Base-by-base conservation (phyloP, 2,888 invertebrate species). In the Drosophila merina region DNA sequence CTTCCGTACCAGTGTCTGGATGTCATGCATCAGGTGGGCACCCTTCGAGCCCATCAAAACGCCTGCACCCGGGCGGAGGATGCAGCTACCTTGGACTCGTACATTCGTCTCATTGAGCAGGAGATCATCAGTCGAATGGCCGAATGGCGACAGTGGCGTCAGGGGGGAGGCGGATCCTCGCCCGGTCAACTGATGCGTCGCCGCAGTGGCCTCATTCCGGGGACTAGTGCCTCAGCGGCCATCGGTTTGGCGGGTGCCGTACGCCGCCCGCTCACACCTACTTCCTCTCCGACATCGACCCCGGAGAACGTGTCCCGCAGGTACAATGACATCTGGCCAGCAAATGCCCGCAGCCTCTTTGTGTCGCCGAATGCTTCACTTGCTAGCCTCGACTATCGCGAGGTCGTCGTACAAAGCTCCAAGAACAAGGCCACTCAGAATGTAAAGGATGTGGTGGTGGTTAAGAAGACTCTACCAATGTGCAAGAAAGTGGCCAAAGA, bases 41-140 rank as follows among this genome's bases (percentile, higher is more conserved):
- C 20, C n/a, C n/a, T 54, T 0, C 45, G n/a, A 3, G 30, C 30
- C 0, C 30, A 30, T 14, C 54, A 54, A 30, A 20, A 2, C 3
- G 54, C 30, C 5, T 36, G 36, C 30, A 9, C 36, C 12, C n/a
- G 36, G 36, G n/a, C 36, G 8, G 54, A 45, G 10, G 20, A 47
- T 20, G 30, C 4, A 4, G 30, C 8, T 14, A 20, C 47, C 20
- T 8, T 20, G 0, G n/a, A 45, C 1, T 30, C 20, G 3, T 54
- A 45, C n/a, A 14, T 45, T 10, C 28, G 3, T 45, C n/a, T n/a
- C n/a, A 45, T 54, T n/a, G 45, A 45, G 54, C 45, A 20, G 3
- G 54, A 54, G 47, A 20, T 54, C 6, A 2, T 36, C 2, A 36
- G n/a, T 5, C 36, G 36, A 1, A 36, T 36, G 36, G 5, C 36